Base-by-base conservation (phyloP, 1,140 invertebrate species). In the Vanessa atalanta region DNA sequence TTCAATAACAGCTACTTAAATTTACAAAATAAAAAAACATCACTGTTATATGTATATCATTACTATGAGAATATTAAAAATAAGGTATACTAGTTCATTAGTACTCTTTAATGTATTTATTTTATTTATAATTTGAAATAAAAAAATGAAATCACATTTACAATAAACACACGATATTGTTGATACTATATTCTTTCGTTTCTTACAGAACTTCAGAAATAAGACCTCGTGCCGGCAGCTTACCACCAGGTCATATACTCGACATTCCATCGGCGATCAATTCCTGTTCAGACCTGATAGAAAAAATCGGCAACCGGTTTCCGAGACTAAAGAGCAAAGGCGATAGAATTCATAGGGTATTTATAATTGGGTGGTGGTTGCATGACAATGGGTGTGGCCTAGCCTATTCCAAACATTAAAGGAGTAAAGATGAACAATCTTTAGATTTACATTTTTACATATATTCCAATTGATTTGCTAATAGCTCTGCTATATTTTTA, bases 261-360 rank as follows among this genome's bases (percentile, higher is more conserved):
- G 84, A 87, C 31, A 63, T 85, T 6, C 76, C 84, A 47, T 73
- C 89, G 9, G 57, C 79, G 3, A 66, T 84, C 50, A 82, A 77
- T 68, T 84, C 82, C 13, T 92, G 89, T 66, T 80, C 82, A 1
- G 94, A 94, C n/a, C 77, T 95, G n/a, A 89, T 95, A 37, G 95
- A 95, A 71, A 94, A 90, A 81, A 83, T 95, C 43, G 93, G 93
- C 55, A 94, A 92, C 65, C 77, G 81, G 0, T 93, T 93, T 70
- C 93, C 93, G 3, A 90, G 91, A 70, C 86, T 95, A 23, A 94
- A 93, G 78, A 94, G 93, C 67, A 93, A 93, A 70, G 92, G 94
- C 50, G 94, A 95, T 65, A 93, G 92, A 76, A 91, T 95, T 65
- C 94, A 95, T 50, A 94, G 94, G 94, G 95, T 95, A 95, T 51